Conservation (phyloP, 2,113 vertebrate species). For the Hymenochirus boettgeri region DNA sequence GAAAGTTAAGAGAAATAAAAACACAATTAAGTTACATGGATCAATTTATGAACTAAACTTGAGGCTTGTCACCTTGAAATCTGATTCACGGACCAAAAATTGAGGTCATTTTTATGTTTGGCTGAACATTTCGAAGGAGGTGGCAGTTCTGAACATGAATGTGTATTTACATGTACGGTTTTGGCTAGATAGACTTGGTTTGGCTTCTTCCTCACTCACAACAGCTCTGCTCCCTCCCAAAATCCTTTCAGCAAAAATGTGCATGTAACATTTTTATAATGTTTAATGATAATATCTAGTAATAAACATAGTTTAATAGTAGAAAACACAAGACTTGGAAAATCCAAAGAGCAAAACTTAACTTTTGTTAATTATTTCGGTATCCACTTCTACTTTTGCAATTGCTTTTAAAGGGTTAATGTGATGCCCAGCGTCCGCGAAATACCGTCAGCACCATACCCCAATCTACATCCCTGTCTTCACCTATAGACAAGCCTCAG, state of each 20-base stretch:
- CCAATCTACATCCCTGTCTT: too few relatives aligned
- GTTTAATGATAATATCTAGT: too few relatives aligned
- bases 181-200: slow-evolving; percentile 41
- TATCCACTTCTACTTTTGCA: too few relatives aligned
- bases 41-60: slow-evolving; percentile 46
- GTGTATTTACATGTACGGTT: slow-evolving; percentile 45
- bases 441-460: too few relatives aligned
- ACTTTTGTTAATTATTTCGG: too few relatives aligned
- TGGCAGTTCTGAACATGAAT: slow-evolving; percentile 45
- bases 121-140: slow-evolving; percentile 44
- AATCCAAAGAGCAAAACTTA: too few relatives aligned
- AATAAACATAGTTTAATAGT: too few relatives aligned
- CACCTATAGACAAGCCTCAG: too few relatives aligned
- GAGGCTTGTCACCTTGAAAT: slow-evolving; percentile 52
- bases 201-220: slow-evolving; percentile 43
- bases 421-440: too few relatives aligned
- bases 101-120: slow-evolving; percentile 43
- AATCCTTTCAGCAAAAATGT: slow-evolving; percentile 50
- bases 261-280: not conserved
- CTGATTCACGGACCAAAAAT: slow-evolving; percentile 44
- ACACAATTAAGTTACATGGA: slow-evolving; percentile 34
- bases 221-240: slow-evolving; percentile 48
- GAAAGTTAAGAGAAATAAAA: slow-evolving; percentile 21
- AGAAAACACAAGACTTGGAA: too few relatives aligned
- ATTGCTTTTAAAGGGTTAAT: too few relatives aligned